Base-by-base conservation (phyloP, 2,113 vertebrate species). In the Ptychochromis oligacanthus region DNA sequence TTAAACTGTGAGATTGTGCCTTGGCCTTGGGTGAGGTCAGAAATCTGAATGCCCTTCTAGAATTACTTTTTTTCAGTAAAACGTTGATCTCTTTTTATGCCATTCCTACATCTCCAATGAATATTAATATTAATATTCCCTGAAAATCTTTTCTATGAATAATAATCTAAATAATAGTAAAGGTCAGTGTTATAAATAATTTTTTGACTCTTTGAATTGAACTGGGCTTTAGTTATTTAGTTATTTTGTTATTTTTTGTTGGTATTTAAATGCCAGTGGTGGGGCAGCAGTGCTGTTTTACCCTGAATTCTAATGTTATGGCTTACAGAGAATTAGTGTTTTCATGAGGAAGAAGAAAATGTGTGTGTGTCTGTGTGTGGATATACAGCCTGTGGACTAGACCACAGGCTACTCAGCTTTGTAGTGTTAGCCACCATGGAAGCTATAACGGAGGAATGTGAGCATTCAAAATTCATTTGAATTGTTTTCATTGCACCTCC, bases 401-500 rank as follows among this genome's bases (percentile, higher is more conserved):
- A 58, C 52, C 57, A 54, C 43, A 83, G 74, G 28, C 46, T 36
- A 43, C 24, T 52, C 17, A 40, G 17, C 49, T 89, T 90, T 90
- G 84, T 84, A 83, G 82, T 82, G 59, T 22, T 82, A 76, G 54
- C 80, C 82, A 46, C 72, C 43, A 55, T 79, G 59, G 79, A 84
- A 82, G 87, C 77, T 85, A 56, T 84, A 85, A 59, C 74, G 20
- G 13, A 58, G 82, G 85, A 79, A 83, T 57, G 17, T 76, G 82
- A 89, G 80, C 49, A 64, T 85, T 85, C 84, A 81, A 79, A 83
- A 83, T 89, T 85, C 60, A 82, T 88, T 82, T 88, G 80, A 91
- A 92, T 94, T 93, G 92, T 94, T 93, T 90, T 91, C 74, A 54
- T 88, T 86, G 77, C 81, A 91, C 86, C 85, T 95, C 84, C 43